phyloP scores from a whole-genome alignment of 2,797 vertebrate species.

The Sphaeramia orbicularis region DNA sequence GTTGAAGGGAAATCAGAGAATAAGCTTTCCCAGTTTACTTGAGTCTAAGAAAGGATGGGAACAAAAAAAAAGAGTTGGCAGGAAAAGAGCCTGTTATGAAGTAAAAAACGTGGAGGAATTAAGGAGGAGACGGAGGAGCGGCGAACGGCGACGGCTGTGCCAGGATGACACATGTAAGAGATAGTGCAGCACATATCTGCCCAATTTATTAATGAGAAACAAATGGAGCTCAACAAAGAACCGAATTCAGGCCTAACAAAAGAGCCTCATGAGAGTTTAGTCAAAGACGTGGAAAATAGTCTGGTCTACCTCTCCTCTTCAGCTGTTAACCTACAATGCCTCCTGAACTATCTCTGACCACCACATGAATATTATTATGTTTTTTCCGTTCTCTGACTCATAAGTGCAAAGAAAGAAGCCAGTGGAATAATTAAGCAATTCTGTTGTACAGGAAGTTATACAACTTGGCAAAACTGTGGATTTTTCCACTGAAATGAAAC shows the following conservation, averaged over 20 bases:
- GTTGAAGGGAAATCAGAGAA: conserved; percentile 4
- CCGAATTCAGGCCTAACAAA: not conserved
- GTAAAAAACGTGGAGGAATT: conserved; percentile 17
- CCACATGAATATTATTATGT: conserved; percentile 27
- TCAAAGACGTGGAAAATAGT: conserved; percentile 32
- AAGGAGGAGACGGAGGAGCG: conserved; percentile 14
- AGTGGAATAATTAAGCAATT: conserved; percentile 3
- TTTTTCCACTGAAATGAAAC: conserved; percentile 49
- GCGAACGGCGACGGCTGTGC: not conserved
- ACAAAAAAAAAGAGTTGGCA: conserved; percentile 13
- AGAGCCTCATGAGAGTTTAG: conserved; percentile 16
- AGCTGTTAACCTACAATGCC: conserved; percentile 17
- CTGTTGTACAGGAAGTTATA: conserved; percentile 1
- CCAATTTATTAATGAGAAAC: conserved; percentile 33
- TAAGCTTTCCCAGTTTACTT: not conserved
- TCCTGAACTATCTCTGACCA: conserved; percentile 38
- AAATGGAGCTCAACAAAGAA: conserved; percentile 16
- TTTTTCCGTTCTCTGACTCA: conserved; percentile 23
- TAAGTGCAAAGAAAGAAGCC: conserved; percentile 16
- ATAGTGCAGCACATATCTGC: conserved; percentile 15
- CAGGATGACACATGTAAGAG: conserved; percentile 34
- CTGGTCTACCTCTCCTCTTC: conserved; percentile 33
- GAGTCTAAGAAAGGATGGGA: conserved; percentile 21
- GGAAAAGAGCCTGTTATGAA: conserved; percentile 21
- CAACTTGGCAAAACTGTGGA: conserved; percentile 11